Evolutionary conservation across 2,797 vertebrate genomes (phyloP), one percentile per base, ranked within the genome.

Genomic region (Epinephelus malabaricus): DNA sequence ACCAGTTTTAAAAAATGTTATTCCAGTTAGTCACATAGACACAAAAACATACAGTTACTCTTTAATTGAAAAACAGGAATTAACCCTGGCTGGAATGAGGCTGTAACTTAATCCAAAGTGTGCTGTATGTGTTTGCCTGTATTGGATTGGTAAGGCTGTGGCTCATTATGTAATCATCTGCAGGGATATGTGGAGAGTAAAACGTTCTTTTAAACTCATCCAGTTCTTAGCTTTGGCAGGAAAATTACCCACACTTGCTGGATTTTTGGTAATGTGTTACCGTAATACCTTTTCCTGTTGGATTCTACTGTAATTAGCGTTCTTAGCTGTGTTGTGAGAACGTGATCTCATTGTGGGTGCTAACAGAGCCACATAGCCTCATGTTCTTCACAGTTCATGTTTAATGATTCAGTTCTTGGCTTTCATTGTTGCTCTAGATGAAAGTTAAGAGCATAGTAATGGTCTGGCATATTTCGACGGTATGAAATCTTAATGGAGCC

Each of bases 291-390:
- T 13, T 13, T 69, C 60, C 30, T 50, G 40, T 51, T 66, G 47
- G 14, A 63, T 58, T 40, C n/a, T 19, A 11, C 76, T 69, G 38
- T 76, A 23, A 64, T 64, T 21, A n/a, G 25, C 46, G 53, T 17
- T 27, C 45, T 38, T 5, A 43, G 63, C 54, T 54, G 0, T 2
- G 17, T 59, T 14, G 73, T 38, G 43, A 65, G 17, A 38, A 34
- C 1, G 1, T 2, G 46, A 25, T 59, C 30, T 67, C n/a, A 51
- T 9, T 19, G n/a, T 50, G 64, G 46, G 23, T 55, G 59, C 67
- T 46, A 63, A 64, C 11, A 12, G 4, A n/a, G 25, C 7, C 9
- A 62, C 5, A 30, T 27, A 15, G 18, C 0, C 47, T 78, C 50
- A 62, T 27, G 14, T 40, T 59, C 49, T 63, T 49, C 30, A 19